Conservation (phyloP, 2,113 vertebrate genomes). For the Hypanus sabinus region DNA sequence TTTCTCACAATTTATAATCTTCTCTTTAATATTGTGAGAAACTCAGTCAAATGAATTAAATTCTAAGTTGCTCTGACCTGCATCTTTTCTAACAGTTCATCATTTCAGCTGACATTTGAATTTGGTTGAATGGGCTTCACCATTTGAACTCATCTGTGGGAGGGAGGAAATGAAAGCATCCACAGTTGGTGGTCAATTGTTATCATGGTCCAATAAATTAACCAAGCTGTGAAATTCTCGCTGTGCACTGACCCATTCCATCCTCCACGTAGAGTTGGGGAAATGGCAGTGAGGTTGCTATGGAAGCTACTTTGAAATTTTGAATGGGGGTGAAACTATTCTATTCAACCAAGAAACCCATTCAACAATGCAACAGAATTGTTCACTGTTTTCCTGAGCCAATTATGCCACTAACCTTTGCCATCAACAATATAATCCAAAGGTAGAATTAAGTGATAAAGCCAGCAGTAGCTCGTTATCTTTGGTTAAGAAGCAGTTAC, state of each 20-base stretch:
- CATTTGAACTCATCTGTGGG: neutral
- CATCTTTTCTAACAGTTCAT: neutral
- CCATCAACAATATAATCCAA: neutral
- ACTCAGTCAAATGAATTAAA: neutral
- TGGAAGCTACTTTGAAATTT: neutral
- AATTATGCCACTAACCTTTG: neutral
- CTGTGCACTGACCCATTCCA: neutral
- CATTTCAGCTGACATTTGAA: neutral
- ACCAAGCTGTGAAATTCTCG: neutral
- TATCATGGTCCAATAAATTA: neutral
- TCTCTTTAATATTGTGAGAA: neutral
- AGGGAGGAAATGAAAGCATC: neutral
- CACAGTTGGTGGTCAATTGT: neutral
- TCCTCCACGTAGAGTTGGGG: neutral
- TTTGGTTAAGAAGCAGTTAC: neutral
- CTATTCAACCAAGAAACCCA: neutral
- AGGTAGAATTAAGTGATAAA: neutral
- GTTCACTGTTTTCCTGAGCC: slow-evolving; percentile 1
- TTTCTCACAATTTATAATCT: neutral
- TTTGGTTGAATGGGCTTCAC: neutral
- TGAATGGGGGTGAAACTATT: neutral
- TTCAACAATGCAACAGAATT: neutral
- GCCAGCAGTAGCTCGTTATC: neutral
- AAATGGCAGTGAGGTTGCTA: neutral
- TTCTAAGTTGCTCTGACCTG: neutral